phyloP scores from a whole-genome alignment of 2,113 vertebrate genomes.

The Prunella fulvescens region DNA sequence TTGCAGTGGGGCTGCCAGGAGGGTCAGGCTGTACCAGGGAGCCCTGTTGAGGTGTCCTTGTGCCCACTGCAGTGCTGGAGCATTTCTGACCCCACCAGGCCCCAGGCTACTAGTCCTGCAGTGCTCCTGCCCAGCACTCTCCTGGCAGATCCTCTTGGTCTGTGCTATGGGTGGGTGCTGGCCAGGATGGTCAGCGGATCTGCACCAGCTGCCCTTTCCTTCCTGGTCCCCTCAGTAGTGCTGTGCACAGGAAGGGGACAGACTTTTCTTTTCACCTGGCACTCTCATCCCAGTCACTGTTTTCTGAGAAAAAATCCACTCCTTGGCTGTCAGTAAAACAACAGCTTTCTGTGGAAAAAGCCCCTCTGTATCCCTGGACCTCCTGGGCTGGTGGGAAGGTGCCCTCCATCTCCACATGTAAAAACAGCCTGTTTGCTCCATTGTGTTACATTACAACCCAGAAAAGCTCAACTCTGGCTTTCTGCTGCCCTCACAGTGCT shows the following conservation, averaged over 20 bases:
- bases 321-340: neutral
- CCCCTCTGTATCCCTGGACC: no score
- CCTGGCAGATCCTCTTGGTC: neutral
- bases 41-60: rapidly evolving
- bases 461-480: neutral
- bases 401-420: rapidly evolving
- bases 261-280: neutral
- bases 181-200: neutral
- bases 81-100: neutral
- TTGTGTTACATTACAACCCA: rapidly evolving
- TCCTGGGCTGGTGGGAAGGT: neutral
- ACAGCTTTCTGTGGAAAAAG: neutral
- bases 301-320: neutral
- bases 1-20: neutral
- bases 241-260: neutral
- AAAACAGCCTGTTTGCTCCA: neutral
- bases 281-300: neutral
- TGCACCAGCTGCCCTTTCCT: neutral
- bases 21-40: neutral
- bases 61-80: rapidly evolving
- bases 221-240: neutral
- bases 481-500: neutral
- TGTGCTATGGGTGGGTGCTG: neutral
- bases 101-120: neutral
- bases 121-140: neutral